Evolutionary conservation across 2,113 vertebrate genomes (phyloP).

Genomic region (Guaruba guarouba): DNA sequence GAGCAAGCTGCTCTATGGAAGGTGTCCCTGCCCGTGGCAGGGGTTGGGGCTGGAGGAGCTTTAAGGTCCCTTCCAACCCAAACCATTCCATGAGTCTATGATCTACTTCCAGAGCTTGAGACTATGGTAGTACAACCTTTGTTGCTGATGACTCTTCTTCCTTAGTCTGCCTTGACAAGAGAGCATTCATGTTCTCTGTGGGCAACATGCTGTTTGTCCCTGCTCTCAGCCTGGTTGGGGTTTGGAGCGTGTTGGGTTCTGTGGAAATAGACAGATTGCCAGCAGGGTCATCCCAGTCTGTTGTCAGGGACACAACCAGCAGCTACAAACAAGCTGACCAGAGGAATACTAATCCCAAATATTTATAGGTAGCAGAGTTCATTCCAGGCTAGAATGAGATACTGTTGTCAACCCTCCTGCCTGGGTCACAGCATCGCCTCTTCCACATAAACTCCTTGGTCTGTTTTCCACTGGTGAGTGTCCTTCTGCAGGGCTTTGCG

Average conservation of each 20-base stretch:
- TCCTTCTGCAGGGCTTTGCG: background rate
- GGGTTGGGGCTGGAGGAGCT: background rate
- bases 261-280: background rate
- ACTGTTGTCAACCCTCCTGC: background rate
- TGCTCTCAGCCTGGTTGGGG: fast-evolving
- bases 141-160: background rate
- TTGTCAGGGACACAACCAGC: background rate
- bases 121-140: fast-evolving
- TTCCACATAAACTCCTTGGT: background rate
- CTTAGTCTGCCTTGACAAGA: background rate
- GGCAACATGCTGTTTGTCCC: fast-evolving
- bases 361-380: background rate
- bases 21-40: background rate
- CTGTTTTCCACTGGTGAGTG: background rate
- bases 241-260: background rate
- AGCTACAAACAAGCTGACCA: background rate
- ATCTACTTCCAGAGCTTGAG: background rate
- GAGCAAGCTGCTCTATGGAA: no score
- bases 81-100: background rate
- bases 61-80: background rate
- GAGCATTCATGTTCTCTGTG: fast-evolving
- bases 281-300: fast-evolving
- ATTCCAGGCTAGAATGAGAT: background rate
- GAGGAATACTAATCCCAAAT: background rate
- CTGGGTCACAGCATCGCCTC: fast-evolving